These are phyloP conservation scores for Smithornis capensis DNA, from an alignment of 2,113 vertebrate species.

Conservation along the genomic window DNA sequence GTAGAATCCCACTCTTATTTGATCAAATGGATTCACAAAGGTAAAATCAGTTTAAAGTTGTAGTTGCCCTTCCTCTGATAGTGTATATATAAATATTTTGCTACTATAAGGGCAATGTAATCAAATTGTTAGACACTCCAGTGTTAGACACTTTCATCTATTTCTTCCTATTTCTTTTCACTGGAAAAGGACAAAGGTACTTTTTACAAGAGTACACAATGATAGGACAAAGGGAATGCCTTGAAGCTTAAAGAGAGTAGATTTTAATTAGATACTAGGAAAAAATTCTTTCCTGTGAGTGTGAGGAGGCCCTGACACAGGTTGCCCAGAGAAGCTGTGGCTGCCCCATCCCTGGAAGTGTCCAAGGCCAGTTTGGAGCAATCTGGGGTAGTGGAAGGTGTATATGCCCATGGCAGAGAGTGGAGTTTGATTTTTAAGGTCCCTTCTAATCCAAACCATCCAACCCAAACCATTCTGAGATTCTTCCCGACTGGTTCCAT, in stretches of 20 bases:
- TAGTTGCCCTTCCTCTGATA: neutral
- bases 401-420: neutral
- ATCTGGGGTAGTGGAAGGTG: accelerated
- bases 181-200: neutral
- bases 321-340: neutral
- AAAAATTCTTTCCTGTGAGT: accelerated
- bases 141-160: neutral
- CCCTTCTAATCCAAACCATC: neutral
- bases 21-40: neutral
- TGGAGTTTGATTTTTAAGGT: accelerated
- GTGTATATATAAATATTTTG: neutral
- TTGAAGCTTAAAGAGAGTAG: neutral
- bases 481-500: neutral
- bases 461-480: neutral
- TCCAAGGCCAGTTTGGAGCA: neutral
- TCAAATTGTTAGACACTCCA: neutral
- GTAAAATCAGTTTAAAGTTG: neutral
- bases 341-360: neutral
- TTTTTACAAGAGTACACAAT: neutral
- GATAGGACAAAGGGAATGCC: neutral
- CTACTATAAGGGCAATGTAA: neutral
- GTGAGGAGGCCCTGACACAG: neutral
- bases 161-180: neutral
- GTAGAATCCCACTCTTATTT: neutral
- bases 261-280: neutral